A percentile compares a stretch with the other conserved stretches of the same genome.
phyloP scores from a whole-genome alignment of 2,113 vertebrate species.

The Ceyx cyanopectus region DNA sequence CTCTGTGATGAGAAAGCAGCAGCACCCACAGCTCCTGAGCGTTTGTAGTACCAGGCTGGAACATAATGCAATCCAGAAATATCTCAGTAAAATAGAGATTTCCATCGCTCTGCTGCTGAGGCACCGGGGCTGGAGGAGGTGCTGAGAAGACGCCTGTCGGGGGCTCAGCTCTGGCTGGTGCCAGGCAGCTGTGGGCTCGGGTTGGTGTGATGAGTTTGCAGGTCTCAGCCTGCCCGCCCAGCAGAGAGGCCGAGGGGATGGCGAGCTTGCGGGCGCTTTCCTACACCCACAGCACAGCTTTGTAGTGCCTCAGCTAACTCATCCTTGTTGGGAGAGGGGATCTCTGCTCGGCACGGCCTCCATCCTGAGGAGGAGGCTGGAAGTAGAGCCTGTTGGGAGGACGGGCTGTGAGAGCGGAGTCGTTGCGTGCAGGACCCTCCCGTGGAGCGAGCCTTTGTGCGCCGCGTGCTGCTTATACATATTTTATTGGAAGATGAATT shows the following conservation, averaged over 20 bases:
- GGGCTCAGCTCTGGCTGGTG: background rate
- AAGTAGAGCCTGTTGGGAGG: background rate
- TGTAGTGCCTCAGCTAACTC: background rate
- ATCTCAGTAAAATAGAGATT: conserved; percentile 43
- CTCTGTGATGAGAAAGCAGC: conserved; percentile 27
- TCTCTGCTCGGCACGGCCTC: accelerated
- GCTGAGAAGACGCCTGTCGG: background rate
- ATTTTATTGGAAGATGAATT: conserved; percentile 32
- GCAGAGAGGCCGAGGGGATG: background rate
- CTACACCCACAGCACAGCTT: background rate
- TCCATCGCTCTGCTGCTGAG: conserved; percentile 40
- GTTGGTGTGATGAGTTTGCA: conserved; percentile 13
- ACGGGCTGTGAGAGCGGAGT: background rate
- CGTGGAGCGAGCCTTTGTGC: background rate
- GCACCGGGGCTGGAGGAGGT: conserved; percentile 24
- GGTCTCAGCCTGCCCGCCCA: background rate
- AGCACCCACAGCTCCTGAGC: conserved; percentile 12
- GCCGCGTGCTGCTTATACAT: background rate
- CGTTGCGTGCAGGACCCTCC: background rate
- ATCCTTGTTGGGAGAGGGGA: background rate
- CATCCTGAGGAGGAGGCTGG: background rate
- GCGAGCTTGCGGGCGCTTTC: background rate
- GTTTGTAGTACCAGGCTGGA: conserved; percentile 9
- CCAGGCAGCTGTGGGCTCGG: background rate
- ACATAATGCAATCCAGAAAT: conserved; percentile 36